phyloP scores from a whole-genome alignment of 2,888 invertebrate genomes.

The Cephus pygmeus region DNA sequence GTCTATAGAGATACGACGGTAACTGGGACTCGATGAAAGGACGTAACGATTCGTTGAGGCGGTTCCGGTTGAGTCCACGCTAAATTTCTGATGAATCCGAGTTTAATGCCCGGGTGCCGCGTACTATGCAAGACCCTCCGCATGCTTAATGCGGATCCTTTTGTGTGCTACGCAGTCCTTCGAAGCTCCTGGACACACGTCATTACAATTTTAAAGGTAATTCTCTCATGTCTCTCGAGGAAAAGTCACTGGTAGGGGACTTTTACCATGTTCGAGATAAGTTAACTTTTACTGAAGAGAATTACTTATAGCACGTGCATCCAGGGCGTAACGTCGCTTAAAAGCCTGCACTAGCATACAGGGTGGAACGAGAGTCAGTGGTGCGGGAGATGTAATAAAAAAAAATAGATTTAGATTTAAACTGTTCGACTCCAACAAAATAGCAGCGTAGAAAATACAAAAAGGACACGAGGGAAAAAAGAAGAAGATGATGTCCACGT shows the following conservation, averaged over 20 bases:
- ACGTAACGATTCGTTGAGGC: background rate
- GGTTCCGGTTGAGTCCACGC: background rate
- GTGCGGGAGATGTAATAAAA: background rate
- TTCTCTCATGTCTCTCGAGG: background rate
- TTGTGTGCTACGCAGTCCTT: background rate
- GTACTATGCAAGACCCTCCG: background rate
- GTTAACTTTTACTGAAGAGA: background rate
- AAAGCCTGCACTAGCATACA: background rate
- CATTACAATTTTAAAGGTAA: background rate
- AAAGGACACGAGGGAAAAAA: background rate
- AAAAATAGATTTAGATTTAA: background rate
- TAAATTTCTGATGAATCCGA: background rate
- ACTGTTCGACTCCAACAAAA: background rate
- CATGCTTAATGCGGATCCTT: background rate
- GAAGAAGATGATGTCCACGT: background rate
- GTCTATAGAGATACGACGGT: background rate
- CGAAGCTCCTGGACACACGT: background rate
- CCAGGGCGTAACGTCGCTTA: background rate
- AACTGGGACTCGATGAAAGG: background rate
- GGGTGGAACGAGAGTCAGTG: background rate
- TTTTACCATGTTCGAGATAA: background rate
- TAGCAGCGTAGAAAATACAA: background rate
- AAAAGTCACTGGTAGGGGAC: background rate
- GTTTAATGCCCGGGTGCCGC: background rate
- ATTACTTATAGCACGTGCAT: background rate